Evolutionary conservation across 2,113 vertebrate species (phyloP).

Genomic region (Hucho hucho): DNA sequence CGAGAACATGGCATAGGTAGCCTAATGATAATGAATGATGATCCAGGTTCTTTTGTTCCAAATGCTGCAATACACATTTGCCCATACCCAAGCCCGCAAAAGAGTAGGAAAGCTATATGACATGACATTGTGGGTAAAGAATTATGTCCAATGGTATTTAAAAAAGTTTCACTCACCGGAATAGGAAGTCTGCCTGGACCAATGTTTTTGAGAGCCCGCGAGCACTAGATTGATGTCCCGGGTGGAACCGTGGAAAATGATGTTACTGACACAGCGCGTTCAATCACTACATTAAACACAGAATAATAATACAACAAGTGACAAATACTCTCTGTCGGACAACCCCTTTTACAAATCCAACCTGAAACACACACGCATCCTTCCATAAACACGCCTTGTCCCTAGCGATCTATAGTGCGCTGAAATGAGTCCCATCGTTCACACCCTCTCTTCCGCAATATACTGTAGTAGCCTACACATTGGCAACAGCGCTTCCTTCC

Average conservation of each 20-base stretch:
- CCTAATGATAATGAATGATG: too few species aligned
- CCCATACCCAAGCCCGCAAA: too few species aligned
- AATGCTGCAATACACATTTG: too few species aligned
- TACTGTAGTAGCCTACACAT: background rate
- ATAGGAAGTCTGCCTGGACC: slow-evolving; percentile 20
- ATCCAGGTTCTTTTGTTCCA: too few species aligned
- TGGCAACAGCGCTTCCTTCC: background rate
- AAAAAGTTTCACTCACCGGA: slow-evolving; percentile 69
- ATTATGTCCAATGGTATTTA: too few species aligned
- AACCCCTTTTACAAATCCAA: background rate
- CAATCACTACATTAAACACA: background rate
- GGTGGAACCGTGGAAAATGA: slow-evolving; percentile 17
- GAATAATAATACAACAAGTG: background rate
- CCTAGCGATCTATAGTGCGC: background rate
- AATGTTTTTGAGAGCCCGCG: slow-evolving; percentile 6
- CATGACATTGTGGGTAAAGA: background rate
- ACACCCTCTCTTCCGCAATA: slow-evolving; percentile 30
- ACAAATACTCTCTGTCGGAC: background rate
- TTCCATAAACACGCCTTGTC: background rate
- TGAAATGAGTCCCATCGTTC: slow-evolving; percentile 53
- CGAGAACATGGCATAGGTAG: too few species aligned
- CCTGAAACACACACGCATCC: background rate
- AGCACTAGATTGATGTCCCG: slow-evolving; percentile 44
- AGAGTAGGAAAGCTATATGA: background rate
- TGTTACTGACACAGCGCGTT: background rate